Base-by-base conservation (phyloP, 2,888 invertebrate genomes). In the Hemicrepidius hirtus region DNA sequence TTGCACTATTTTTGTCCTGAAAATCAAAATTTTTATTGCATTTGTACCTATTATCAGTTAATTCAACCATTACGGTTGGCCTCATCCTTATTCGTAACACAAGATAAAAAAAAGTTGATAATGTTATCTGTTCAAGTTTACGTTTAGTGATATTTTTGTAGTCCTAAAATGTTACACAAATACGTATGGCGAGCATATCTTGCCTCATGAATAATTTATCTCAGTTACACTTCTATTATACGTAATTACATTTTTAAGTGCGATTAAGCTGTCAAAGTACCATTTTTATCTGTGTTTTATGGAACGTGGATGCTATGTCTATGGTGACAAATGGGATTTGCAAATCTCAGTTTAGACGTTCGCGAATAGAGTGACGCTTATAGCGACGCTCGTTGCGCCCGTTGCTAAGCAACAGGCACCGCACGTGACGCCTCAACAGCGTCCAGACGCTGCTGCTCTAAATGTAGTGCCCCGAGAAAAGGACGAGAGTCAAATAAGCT, bases 391-490 rank as follows among this genome's bases (percentile, higher is more conserved):
- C 65, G 70, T 74, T 74, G 64, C 59, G 74, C 60, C 68, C 71
- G 78, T 79, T 78, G 80, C 80, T 75, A 75, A 68, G 79, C 74
- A 74, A 79, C 80, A 66, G 68, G 65, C 67, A 65, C 69, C 76
- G 78, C 79, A 79, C 79, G 78, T 79, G 79, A 79, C 79, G 79
- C 72, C 73, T 75, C 55, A 60, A 57, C 68, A 75, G 75, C 73
- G 75, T 73, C 76, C 73, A 76, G 78, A 78, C 78, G 78, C 74
- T 65, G 78, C 74, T 65, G 60, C 55, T 74, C 72, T 65, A 53
- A 66, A 65, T 66, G 71, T 65, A 68, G 62, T 68, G 57, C 37
- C 65, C 46, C 50, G 60, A 62, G 62, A 44, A 72, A 66, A 68
- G 60, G 67, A 67, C 68, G 62, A 65, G 69, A 70, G 64, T 55